Evolutionary conservation across 2,888 invertebrate genomes (phyloP).

Genomic region (Diaprepes abbreviatus): DNA sequence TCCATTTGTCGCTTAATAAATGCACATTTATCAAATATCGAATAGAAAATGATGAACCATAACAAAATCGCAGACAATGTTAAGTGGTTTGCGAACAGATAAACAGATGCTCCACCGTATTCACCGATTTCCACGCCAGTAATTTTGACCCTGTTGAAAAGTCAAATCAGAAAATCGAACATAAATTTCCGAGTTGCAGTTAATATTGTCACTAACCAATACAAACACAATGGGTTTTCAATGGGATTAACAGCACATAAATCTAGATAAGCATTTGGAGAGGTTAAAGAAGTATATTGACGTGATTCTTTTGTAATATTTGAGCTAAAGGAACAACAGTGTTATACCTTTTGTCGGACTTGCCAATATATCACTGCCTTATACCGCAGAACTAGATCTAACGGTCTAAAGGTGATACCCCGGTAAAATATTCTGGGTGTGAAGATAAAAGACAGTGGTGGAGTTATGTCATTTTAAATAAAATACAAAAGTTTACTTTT

Average conservation of each 20-base stretch:
- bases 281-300: slow-evolving; percentile 34
- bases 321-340: slow-evolving; percentile 23
- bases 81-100: slow-evolving; percentile 50
- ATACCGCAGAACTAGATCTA: slow-evolving; percentile 42
- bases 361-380: slow-evolving; percentile 37
- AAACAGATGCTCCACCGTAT: slow-evolving; percentile 63
- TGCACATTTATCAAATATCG: slow-evolving; percentile 14
- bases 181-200: slow-evolving; percentile 61
- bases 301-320: slow-evolving; percentile 25
- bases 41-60: slow-evolving; percentile 56
- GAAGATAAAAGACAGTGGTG: neutral
- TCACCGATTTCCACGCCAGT: slow-evolving; percentile 62
- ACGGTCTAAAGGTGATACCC: slow-evolving; percentile 13
- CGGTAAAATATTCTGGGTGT: neutral
- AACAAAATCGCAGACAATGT: slow-evolving; percentile 48
- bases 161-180: slow-evolving; percentile 56
- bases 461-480: too few species aligned
- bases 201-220: slow-evolving; percentile 67
- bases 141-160: slow-evolving; percentile 60
- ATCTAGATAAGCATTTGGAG: slow-evolving; percentile 62
- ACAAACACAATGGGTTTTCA: slow-evolving; percentile 66
- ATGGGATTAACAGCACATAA: slow-evolving; percentile 63
- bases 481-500: too few species aligned
- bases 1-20: too few species aligned
- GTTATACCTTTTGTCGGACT: slow-evolving; percentile 18